Percentiles rank a stretch among this genome's conserved stretches.
phyloP scores from a whole-genome alignment of 2,888 invertebrate genomes.

The Monopis laevigella region DNA sequence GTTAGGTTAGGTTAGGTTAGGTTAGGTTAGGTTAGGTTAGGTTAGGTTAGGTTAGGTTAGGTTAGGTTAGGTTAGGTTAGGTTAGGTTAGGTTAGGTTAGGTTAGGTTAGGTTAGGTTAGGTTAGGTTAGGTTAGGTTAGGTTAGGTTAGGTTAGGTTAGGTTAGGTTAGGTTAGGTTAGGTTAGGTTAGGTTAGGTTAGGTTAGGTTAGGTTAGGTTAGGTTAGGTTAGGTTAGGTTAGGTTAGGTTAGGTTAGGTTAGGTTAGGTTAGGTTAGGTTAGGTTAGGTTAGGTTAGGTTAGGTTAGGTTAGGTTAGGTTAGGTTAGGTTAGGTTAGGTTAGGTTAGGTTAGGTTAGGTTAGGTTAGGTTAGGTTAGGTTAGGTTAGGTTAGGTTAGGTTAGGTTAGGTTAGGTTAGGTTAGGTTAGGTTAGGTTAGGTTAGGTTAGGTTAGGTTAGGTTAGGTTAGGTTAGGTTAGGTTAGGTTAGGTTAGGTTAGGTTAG shows the following conservation, averaged over 20 bases:
- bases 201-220: slow-evolving; percentile 18
- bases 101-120: slow-evolving; percentile 7
- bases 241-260: slow-evolving; percentile 18
- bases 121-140: slow-evolving; percentile 7
- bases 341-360: slow-evolving; percentile 7
- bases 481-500: slow-evolving; percentile 7
- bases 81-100: slow-evolving; percentile 3
- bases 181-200: slow-evolving; percentile 17
- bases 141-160: slow-evolving; percentile 17
- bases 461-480: slow-evolving; percentile 7
- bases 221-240: slow-evolving; percentile 17
- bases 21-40: no score
- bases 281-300: slow-evolving; percentile 19
- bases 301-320: slow-evolving; percentile 7
- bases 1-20: no score
- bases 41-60: slow-evolving; percentile 6
- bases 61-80: slow-evolving; percentile 5
- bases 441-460: slow-evolving; percentile 7
- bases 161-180: slow-evolving; percentile 17
- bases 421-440: slow-evolving; percentile 7
- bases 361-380: slow-evolving; percentile 7
- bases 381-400: slow-evolving; percentile 7
- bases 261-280: slow-evolving; percentile 19
- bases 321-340: slow-evolving; percentile 7
- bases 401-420: slow-evolving; percentile 7